phyloP scores from a whole-genome alignment of 2,888 invertebrate species.

The Amiota minor region DNA sequence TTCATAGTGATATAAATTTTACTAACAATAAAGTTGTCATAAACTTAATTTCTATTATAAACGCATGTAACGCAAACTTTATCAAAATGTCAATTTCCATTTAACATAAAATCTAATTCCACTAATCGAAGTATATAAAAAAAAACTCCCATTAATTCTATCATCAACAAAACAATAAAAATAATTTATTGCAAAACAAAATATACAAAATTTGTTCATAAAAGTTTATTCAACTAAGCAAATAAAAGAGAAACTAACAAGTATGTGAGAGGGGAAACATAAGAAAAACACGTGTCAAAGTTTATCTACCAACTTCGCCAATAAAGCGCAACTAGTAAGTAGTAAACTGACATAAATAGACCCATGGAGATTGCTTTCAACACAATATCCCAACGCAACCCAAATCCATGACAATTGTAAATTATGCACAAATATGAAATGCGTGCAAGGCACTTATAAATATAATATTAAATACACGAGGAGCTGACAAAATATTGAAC shows the following conservation, averaged over 20 bases:
- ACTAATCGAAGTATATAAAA: neutral
- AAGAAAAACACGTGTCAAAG: conserved; percentile 15
- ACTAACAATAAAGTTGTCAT: no score
- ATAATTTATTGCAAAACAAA: neutral
- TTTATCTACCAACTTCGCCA: neutral
- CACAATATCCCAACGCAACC: neutral
- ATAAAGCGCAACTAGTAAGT: conserved; percentile 20
- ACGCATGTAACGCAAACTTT: no score
- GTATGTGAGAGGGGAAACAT: neutral
- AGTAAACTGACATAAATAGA: neutral
- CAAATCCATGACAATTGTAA: neutral
- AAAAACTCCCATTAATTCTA: conserved; percentile 11
- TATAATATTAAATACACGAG: neutral
- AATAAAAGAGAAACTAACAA: neutral
- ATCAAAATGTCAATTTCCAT: no score
- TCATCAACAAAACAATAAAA: neutral
- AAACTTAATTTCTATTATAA: no score
- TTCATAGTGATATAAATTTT: no score
- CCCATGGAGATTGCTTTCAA: neutral
- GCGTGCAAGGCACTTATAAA: conserved; percentile 60
- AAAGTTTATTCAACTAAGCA: no score
- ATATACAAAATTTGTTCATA: no score
- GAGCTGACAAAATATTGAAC: conserved; percentile 36
- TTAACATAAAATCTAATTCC: no score
- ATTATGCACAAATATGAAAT: conserved; percentile 27